A percentile compares a stretch with the other conserved stretches of the same genome.
phyloP scores from a whole-genome alignment of 2,797 vertebrate species.

The Crenichthys baileyi region DNA sequence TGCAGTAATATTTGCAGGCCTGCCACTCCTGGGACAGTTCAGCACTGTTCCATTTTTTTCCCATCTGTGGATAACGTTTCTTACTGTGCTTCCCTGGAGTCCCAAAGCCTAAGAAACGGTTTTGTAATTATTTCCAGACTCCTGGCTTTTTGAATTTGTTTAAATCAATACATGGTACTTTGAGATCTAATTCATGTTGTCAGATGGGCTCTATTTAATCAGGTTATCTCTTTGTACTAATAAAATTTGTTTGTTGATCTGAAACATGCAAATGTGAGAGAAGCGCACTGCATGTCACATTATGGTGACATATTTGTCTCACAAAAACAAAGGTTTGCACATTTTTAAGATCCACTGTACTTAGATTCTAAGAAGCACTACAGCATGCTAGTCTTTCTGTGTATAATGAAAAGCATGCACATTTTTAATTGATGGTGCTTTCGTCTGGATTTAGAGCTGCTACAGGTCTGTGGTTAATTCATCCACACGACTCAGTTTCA shows the following conservation, averaged over 20 bases:
- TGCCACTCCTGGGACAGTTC: neutral
- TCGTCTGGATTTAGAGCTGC: neutral
- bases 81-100: neutral
- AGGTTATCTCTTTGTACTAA: neutral
- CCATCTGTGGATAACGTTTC: neutral
- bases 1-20: neutral
- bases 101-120: neutral
- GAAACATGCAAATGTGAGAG: neutral
- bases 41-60: neutral
- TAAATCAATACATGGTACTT: neutral
- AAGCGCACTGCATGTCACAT: neutral
- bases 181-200: neutral
- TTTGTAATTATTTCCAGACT: neutral
- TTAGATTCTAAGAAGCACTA: neutral
- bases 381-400: neutral
- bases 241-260: neutral
- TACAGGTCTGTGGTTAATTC: neutral
- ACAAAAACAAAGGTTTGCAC: neutral
- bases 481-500: constrained; percentile 3
- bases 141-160: too few relatives aligned
- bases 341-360: neutral
- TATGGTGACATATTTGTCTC: neutral
- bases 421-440: neutral
- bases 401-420: neutral
- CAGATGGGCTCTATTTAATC: neutral